Evolutionary conservation across 2,797 vertebrate species (phyloP), one percentile per base, ranked within the genome.

Genomic region (Nannoperca obscura): DNA sequence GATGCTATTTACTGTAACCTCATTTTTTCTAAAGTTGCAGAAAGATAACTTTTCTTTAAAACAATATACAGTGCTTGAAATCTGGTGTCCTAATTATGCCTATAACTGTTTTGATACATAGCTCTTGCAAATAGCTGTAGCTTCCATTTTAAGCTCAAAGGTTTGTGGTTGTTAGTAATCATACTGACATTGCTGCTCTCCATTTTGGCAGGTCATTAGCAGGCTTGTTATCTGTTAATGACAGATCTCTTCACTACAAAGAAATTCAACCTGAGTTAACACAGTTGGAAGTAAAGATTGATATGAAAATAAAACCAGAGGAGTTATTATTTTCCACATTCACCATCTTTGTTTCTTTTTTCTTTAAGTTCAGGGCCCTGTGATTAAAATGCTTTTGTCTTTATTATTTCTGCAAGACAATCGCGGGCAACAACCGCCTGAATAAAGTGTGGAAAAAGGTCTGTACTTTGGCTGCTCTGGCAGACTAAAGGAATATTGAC

Each of bases 381-480:
- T 82, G 62, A 87, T 91, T 92, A 88, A 91, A 90, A 86, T 81
- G 47, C 52, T 85, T 81, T 92, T 92, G 76, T 89, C 83, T 90
- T 93, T 88, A 88, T 95, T 90, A 86, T 90, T 89, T 90, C 88
- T 91, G 86, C 90, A 95, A 99, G 96, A 95, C 92, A 92, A 95
- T 95, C 73, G 94, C 96, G 64, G 95, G 94, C 88, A 95, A 94
- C 95, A 96, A 90, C 90, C 96, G 95, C 92, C 95, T 97, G 91
- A 97, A 96, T 95, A 97, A 98, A 97, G 97, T 97, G 74, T 98
- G 97, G 97, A 97, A 97, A 94, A 98, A 99, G 97, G 97, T 99
- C 96, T 96, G 97, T 98, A 96, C 93, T 82, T 71, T 63, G 82
- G 90, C 57, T 84, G 77, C 74, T 67, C 54, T 10, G 53, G 81